A percentile compares a stretch with the other conserved stretches of the same genome.
Evolutionary conservation across 2,113 vertebrate genomes (phyloP).

Genomic region (Canis aureus): DNA sequence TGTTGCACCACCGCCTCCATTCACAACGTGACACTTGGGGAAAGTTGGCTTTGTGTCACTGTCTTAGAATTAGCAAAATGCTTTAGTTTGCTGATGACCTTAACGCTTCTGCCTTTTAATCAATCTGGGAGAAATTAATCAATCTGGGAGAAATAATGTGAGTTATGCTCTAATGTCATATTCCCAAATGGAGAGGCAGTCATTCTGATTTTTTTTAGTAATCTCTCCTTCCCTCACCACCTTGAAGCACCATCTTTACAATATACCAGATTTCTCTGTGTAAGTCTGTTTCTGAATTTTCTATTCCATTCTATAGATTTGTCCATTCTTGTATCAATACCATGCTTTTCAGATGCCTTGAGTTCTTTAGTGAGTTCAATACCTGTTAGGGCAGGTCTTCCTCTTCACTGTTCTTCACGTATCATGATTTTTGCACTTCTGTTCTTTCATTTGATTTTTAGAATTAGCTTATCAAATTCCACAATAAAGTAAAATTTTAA

Average conservation of each 20-base stretch:
- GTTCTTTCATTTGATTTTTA: slow-evolving; percentile 41
- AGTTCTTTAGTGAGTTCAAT: not conserved
- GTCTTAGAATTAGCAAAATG: not conserved
- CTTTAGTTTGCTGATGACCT: not conserved
- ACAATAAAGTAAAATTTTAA: slow-evolving; percentile 28
- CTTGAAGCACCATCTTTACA: not conserved
- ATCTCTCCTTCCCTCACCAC: not conserved
- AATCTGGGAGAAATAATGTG: not conserved
- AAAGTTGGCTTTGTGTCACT: not conserved
- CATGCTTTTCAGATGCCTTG: not conserved
- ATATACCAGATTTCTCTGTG: not conserved
- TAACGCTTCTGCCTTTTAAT: not conserved
- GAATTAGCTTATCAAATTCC: not conserved
- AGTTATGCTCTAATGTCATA: not conserved
- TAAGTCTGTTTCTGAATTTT: not conserved
- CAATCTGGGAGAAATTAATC: not conserved
- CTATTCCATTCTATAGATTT: not conserved
- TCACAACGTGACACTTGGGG: fast-evolving
- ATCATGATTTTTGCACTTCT: not conserved
- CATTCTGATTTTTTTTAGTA: not conserved
- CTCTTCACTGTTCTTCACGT: not conserved
- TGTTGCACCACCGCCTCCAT: fast-evolving
- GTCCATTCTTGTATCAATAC: not conserved
- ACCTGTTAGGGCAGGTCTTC: not conserved
- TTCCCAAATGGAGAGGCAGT: not conserved